Percentiles rank a stretch among this genome's conserved stretches.
These are phyloP conservation scores for Aphelenchoides besseyi DNA, from an alignment of 1,140 invertebrate genomes.

Conservation along the genomic window DNA sequence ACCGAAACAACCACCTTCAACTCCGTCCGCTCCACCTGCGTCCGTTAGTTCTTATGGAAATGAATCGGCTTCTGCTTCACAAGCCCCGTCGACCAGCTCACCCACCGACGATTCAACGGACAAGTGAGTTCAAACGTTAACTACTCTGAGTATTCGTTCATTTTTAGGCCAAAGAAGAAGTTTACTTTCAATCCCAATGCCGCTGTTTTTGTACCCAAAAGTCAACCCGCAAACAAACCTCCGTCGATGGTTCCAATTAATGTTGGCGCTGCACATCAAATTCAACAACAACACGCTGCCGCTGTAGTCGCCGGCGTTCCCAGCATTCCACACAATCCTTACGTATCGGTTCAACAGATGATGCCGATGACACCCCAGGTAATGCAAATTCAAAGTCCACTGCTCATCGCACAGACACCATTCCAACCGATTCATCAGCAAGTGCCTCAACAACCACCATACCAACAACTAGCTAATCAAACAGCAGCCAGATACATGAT, in stretches of 20 bases:
- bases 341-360: conserved; percentile 10
- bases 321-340: neutral
- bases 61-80: neutral
- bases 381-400: neutral
- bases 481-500: neutral
- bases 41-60: neutral
- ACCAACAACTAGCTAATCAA: neutral
- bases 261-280: neutral
- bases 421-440: conserved; percentile 15
- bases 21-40: neutral
- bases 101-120: conserved; percentile 10
- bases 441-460: neutral
- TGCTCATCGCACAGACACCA: neutral
- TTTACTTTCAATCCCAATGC: conserved; percentile 24
- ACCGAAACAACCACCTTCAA: neutral
- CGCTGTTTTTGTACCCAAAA: conserved; percentile 21
- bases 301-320: neutral
- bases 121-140: conserved; percentile 12
- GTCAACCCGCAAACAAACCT: neutral
- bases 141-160: neutral
- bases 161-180: conserved; percentile 26
- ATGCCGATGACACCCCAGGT: neutral
- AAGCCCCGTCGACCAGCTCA: neutral
- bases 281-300: conserved; percentile 2
- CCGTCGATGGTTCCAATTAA: conserved; percentile 7